A percentile compares a stretch with the other conserved stretches of the same genome.
These are phyloP conservation scores for Oreortyx pictus DNA, from an alignment of 2,797 vertebrate genomes.

Conservation along the genomic window DNA sequence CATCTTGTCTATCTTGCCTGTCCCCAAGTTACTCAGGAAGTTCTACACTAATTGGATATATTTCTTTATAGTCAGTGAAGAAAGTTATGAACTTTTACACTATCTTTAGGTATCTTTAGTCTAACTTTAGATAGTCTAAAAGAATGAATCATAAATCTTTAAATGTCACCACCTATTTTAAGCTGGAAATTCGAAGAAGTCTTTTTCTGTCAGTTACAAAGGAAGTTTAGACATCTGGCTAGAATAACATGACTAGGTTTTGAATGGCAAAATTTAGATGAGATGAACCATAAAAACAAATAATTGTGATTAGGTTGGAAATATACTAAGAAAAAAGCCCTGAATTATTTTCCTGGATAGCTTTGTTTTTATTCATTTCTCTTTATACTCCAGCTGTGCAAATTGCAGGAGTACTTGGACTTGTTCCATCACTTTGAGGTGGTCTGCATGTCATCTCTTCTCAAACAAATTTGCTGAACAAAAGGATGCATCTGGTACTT, in stretches of 20 bases:
- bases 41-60: slow-evolving; percentile 31
- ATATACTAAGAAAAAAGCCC: neutral
- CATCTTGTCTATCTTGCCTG: slow-evolving; percentile 32
- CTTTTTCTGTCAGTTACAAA: neutral
- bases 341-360: neutral
- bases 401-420: neutral
- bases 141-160: slow-evolving; percentile 62
- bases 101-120: slow-evolving; percentile 49
- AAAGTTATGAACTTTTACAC: slow-evolving; percentile 27
- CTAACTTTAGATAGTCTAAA: slow-evolving; percentile 41
- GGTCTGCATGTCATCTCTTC: neutral
- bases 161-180: slow-evolving; percentile 40
- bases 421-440: neutral
- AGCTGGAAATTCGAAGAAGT: neutral
- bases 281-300: neutral
- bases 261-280: neutral
- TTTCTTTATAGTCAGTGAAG: slow-evolving; percentile 26
- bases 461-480: neutral
- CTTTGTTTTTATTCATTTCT: neutral
- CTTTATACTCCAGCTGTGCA: neutral
- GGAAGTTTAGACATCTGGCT: neutral
- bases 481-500: neutral
- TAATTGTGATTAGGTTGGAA: neutral
- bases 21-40: slow-evolving; percentile 31
- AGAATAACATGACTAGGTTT: neutral